These are phyloP conservation scores for Chymomyza procnemis DNA, from an alignment of 2,888 invertebrate species.

Conservation along the genomic window DNA sequence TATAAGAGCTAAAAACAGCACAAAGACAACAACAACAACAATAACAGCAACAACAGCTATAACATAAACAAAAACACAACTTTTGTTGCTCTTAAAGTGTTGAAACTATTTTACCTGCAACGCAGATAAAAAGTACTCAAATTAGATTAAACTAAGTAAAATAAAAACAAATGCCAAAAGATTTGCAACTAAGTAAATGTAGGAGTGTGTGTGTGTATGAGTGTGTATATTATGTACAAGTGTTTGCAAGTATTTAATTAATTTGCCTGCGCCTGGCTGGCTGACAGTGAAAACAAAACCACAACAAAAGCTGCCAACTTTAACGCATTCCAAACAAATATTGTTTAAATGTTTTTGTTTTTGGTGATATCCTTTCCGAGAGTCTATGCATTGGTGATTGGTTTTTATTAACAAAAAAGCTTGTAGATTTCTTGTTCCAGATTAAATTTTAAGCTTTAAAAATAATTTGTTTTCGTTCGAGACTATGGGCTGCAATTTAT, in stretches of 20 bases:
- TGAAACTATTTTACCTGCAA: neutral
- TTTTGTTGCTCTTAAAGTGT: neutral
- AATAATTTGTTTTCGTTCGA: too few relatives aligned
- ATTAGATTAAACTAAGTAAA: slow-evolving; percentile 5
- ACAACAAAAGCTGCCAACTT: slow-evolving; percentile 17
- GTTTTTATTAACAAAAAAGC: too few relatives aligned
- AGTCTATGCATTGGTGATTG: too few relatives aligned
- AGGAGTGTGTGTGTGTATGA: neutral
- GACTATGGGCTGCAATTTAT: too few relatives aligned
- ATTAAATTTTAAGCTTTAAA: too few relatives aligned
- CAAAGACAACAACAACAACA: neutral
- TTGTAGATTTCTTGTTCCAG: too few relatives aligned
- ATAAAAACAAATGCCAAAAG: slow-evolving; percentile 21
- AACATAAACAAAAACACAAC: neutral
- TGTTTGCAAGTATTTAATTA: slow-evolving; percentile 58
- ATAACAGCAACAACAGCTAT: neutral
- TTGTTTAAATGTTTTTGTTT: neutral
- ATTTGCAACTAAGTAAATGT: neutral
- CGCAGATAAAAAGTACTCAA: neutral
- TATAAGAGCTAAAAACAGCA: slow-evolving; percentile 17
- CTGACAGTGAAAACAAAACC: slow-evolving; percentile 40
- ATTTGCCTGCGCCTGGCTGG: slow-evolving; percentile 43
- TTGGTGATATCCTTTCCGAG: too few relatives aligned
- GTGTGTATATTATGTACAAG: neutral
- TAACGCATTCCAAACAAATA: neutral